These are phyloP conservation scores for Phalera bucephala DNA, from an alignment of 2,888 invertebrate species.

Conservation along the genomic window DNA sequence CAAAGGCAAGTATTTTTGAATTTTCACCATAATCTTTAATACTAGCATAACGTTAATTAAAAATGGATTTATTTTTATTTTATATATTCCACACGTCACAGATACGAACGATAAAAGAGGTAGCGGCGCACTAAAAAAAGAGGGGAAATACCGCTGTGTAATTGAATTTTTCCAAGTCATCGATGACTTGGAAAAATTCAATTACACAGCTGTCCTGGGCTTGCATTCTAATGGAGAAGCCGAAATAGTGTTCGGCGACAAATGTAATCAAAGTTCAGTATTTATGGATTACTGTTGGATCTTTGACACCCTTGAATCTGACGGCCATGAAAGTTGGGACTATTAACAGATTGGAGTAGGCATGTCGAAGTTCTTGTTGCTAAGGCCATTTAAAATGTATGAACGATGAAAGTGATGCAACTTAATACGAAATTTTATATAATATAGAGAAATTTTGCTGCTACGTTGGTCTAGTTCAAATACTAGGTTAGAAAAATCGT, in stretches of 20 bases:
- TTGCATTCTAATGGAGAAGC: conserved; percentile 55
- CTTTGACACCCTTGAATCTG: conserved; percentile 20
- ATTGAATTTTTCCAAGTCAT: too few species aligned
- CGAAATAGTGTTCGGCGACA: conserved; percentile 33
- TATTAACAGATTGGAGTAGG: conserved; percentile 3
- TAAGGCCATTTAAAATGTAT: not conserved
- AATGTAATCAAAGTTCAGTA: conserved; percentile 55
- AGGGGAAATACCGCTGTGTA: conserved; percentile 32
- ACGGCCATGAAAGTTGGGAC: conserved; percentile 22
- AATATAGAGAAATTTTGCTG: too few species aligned
- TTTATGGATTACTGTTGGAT: conserved; percentile 22
- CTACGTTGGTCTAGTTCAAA: too few species aligned
- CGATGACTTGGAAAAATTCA: conserved; percentile 64
- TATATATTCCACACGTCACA: conserved; percentile 36
- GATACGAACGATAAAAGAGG: conserved; percentile 32
- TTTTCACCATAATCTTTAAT: too few species aligned
- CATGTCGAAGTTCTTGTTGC: not conserved
- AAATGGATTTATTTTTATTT: conserved; percentile 30
- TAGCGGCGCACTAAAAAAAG: conserved; percentile 22
- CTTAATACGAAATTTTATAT: not conserved
- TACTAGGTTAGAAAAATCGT: too few species aligned
- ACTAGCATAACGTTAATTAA: conserved; percentile 26
- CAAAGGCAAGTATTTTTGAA: too few species aligned
- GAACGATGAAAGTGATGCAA: not conserved
- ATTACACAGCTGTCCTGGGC: conserved; percentile 52